Conservation (phyloP, 2,113 vertebrate genomes). For the Probosciger aterrimus region DNA sequence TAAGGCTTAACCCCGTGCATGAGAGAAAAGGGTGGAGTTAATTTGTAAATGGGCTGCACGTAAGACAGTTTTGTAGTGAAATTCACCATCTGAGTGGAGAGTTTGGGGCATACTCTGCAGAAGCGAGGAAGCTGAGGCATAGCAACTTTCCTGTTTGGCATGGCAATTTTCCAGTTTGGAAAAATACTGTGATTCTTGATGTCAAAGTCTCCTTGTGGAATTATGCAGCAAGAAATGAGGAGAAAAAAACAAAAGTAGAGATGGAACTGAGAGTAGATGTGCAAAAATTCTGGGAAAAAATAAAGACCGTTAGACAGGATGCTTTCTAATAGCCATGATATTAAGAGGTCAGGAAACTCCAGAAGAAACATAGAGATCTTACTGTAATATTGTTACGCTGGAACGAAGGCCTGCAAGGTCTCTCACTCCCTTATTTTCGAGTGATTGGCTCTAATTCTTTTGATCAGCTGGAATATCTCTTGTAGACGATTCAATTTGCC, state of each 20-base stretch:
- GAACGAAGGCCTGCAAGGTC: neutral
- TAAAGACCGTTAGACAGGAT: neutral
- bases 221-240: neutral
- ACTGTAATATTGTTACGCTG: neutral
- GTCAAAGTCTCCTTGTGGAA: neutral
- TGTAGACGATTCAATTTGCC: slow-evolving; percentile 13
- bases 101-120: neutral
- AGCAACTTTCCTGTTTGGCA: neutral
- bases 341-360: neutral
- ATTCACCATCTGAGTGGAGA: neutral
- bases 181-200: neutral
- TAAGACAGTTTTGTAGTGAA: neutral
- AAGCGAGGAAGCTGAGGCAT: neutral
- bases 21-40: neutral
- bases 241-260: neutral
- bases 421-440: neutral
- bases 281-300: neutral
- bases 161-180: neutral
- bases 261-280: neutral
- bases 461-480: neutral
- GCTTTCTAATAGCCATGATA: neutral
- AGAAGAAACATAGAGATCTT: neutral
- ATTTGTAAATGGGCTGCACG: neutral
- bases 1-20: neutral
- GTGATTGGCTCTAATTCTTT: neutral